Conservation (phyloP, 1,140 invertebrate species). For the Temnothorax longispinosus region DNA sequence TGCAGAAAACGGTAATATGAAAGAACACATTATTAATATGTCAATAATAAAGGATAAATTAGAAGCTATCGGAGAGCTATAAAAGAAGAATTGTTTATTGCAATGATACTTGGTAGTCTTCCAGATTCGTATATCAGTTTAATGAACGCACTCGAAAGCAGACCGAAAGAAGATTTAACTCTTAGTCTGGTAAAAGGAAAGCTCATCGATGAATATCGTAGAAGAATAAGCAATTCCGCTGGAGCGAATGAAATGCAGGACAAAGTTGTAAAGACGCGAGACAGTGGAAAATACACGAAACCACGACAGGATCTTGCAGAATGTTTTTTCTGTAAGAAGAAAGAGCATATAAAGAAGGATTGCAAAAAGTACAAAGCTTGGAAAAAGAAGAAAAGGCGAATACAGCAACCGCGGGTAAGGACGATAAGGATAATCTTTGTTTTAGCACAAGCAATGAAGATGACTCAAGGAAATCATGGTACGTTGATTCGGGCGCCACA, state of each 20-base stretch:
- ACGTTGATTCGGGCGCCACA: neutral
- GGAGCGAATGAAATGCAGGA: neutral
- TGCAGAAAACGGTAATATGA: neutral
- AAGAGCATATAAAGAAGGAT: neutral
- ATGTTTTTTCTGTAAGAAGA: neutral
- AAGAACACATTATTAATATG: neutral
- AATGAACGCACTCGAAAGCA: conserved; percentile 64
- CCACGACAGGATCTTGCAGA: neutral
- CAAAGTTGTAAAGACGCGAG: neutral
- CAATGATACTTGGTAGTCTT: conserved; percentile 56
- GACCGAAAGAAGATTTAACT: conserved; percentile 54
- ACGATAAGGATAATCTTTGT: neutral
- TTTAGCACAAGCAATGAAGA: neutral
- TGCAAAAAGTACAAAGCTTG: conserved; percentile 1
- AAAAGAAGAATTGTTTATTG: too few relatives aligned
- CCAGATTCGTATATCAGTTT: conserved; percentile 61
- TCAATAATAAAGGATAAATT: too few relatives aligned
- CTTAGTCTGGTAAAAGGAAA: conserved; percentile 55
- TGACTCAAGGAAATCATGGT: neutral
- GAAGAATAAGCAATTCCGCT: conserved; percentile 33
- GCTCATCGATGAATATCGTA: conserved; percentile 61
- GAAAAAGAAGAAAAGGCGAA: neutral
- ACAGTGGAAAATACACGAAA: neutral
- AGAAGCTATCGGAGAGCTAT: too few relatives aligned
- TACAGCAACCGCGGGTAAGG: neutral